Conservation (phyloP, 1,140 invertebrate species). For the Atta cephalotes region DNA sequence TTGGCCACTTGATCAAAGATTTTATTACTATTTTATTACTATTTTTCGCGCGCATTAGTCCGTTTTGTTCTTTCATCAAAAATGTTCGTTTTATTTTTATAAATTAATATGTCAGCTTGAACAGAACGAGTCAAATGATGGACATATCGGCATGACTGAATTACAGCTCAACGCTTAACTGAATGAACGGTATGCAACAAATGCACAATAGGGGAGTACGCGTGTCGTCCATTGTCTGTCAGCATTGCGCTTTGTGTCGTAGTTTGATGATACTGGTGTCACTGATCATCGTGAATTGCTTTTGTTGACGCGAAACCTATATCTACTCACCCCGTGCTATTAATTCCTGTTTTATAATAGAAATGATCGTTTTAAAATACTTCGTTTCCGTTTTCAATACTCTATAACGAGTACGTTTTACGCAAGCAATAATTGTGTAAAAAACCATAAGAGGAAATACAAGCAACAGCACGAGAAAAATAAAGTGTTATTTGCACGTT, state of each 20-base stretch:
- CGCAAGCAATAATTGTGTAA: neutral
- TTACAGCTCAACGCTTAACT: constrained; percentile 31
- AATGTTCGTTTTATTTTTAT: neutral
- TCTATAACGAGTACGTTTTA: neutral
- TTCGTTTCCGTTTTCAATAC: constrained; percentile 21
- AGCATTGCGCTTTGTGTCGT: constrained; percentile 72
- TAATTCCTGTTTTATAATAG: constrained; percentile 42
- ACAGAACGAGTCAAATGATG: constrained; percentile 33
- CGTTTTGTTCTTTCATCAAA: neutral
- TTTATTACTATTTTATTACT: neutral
- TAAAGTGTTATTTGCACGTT: neutral
- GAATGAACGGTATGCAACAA: constrained; percentile 50
- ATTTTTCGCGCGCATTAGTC: neutral
- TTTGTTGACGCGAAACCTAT: constrained; percentile 70
- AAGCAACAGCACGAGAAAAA: too few relatives aligned
- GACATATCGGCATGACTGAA: constrained; percentile 39
- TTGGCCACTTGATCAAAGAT: neutral
- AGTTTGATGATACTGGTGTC: constrained; percentile 76
- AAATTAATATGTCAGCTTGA: constrained; percentile 7
- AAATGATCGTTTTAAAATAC: constrained; percentile 28
- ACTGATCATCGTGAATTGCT: constrained; percentile 74
- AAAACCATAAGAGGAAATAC: neutral
- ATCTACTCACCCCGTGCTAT: constrained; percentile 64
- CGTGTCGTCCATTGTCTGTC: constrained; percentile 64
- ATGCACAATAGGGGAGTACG: constrained; percentile 44